phyloP scores from a whole-genome alignment of 2,888 invertebrate genomes.

The Drosophila rellima region DNA sequence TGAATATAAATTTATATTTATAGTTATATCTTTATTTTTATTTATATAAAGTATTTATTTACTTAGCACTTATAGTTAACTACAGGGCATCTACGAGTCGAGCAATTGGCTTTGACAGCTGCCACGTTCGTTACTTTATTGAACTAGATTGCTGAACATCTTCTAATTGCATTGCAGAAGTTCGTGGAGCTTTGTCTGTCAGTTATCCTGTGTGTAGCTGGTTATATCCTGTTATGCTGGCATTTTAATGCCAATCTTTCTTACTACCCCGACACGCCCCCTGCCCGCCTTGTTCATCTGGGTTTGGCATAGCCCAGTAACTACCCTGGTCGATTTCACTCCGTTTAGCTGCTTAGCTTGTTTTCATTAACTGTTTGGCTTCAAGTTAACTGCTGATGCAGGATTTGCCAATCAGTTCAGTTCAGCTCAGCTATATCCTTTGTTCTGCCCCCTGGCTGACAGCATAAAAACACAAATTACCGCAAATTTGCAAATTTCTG shows the following conservation, averaged over 20 bases:
- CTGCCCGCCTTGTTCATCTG: no score
- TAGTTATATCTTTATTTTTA: no score
- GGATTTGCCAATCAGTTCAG: constrained; percentile 78
- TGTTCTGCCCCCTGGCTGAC: constrained; percentile 16
- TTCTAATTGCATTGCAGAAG: constrained; percentile 55
- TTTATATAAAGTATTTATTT: no score
- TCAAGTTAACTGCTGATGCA: constrained; percentile 75
- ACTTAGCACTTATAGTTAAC: no score
- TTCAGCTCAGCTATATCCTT: constrained; percentile 24
- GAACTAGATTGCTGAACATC: constrained; percentile 23
- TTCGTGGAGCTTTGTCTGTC: constrained; percentile 44
- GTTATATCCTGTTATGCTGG: constrained; percentile 50
- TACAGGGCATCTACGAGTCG: neutral
- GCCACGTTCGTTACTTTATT: constrained; percentile 26
- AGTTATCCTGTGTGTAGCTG: constrained; percentile 41
- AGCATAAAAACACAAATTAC: constrained; percentile 65
- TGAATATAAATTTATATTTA: no score
- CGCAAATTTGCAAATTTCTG: constrained; percentile 67
- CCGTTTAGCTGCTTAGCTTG: constrained; percentile 32
- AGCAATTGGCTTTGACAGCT: neutral
- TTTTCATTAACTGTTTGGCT: constrained; percentile 66
- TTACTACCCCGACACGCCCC: neutral
- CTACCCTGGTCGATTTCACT: constrained; percentile 13
- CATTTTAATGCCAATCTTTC: constrained; percentile 46
- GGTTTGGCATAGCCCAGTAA: neutral